Conservation (phyloP, 2,888 invertebrate species). For the Scaptomyza parva region DNA sequence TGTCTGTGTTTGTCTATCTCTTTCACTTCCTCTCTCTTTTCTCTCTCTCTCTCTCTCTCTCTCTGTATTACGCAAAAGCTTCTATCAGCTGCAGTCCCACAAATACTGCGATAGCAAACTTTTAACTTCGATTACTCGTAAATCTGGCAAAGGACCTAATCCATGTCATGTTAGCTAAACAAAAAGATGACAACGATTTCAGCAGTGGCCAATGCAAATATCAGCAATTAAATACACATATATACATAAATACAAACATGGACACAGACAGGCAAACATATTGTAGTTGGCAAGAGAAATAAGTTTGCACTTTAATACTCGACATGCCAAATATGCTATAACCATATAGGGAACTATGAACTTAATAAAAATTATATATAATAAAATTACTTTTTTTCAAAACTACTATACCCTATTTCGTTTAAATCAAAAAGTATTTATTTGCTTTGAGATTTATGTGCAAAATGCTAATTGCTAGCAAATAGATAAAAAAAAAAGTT, state of each 20-base stretch:
- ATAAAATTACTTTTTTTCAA: too few species aligned
- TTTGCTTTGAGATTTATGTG: background rate
- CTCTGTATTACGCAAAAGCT: constrained; percentile 51
- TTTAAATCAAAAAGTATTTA: background rate
- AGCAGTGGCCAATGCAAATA: constrained; percentile 22
- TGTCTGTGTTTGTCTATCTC: background rate
- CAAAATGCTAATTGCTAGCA: background rate
- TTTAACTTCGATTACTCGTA: constrained; percentile 60
- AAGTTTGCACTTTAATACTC: background rate
- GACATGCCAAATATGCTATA: background rate
- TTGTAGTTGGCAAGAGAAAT: background rate
- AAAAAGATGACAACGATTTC: constrained; percentile 26
- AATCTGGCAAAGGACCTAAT: constrained; percentile 52
- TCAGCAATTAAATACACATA: constrained; percentile 23
- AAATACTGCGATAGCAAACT: constrained; percentile 34
- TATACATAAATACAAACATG: constrained; percentile 1
- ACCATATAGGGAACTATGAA: background rate
- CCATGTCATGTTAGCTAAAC: constrained; percentile 27
- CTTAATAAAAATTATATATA: too few species aligned
- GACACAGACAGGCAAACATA: constrained; percentile 1
- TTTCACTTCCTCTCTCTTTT: background rate
- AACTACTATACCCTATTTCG: background rate
- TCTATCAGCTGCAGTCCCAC: constrained; percentile 52
- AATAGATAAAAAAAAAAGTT: background rate
- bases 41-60: background rate